Base-by-base conservation (phyloP, 2,797 vertebrate genomes). In the Pterois miles region DNA sequence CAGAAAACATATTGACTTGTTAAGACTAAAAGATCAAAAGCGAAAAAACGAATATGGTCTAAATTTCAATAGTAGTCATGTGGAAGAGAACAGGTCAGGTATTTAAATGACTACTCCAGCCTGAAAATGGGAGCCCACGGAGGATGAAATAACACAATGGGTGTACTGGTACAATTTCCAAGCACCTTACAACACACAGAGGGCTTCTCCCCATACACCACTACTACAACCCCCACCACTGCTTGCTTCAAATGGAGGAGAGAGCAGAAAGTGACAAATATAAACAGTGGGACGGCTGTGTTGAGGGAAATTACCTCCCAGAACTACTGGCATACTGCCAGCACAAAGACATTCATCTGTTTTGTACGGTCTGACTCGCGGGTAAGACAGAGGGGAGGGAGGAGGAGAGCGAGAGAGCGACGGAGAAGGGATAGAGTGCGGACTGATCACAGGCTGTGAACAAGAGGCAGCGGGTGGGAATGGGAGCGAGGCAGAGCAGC, bases 271-370 rank as follows among this genome's bases (percentile, higher is more conserved):
- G 86, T 91, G 91, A 93, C 85, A 94, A 93, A 94, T 88, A 88
- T 94, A 94, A 95, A 96, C 93, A 94, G 83, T 82, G 67, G 90
- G 86, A 88, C 56, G 66, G 83, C 90, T 83, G 88, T 78, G 93
- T 89, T 91, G 89, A 94, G 93, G 94, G 92, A 96, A 96, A 96
- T 95, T 94, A 96, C 94, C 91, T 95, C 93, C 93, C 93, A 94
- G 91, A 92, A 92, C 88, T 72, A 48, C 70, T 94, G 96, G 95
- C 95, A 92, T 7, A 48, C 80, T 73, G 92, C 94, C 95, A 96
- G 90, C 74, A 78, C 48, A 52, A 90, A 94, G 93, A 94, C 90
- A 92, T 90, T 93, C 94, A 91, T 94, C 91, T 89, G 89, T 91
- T 95, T 94, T 93, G 83, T 86, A 91, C 92, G 83, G 91, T 82